Conservation (phyloP, 2,113 vertebrate species). For the Collichthys lucidus region DNA sequence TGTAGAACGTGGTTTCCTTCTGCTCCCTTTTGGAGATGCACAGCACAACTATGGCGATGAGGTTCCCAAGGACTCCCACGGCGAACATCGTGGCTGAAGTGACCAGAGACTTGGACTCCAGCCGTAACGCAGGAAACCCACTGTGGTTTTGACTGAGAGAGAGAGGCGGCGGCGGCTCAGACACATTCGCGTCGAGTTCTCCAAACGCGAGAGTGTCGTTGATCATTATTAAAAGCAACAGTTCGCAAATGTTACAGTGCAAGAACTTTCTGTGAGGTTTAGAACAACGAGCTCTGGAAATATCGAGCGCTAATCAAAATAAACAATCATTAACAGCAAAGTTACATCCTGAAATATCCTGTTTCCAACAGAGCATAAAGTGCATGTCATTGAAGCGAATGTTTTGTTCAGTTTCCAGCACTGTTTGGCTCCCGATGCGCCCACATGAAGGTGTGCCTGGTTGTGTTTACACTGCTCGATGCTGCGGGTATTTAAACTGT, state of each 20-base stretch:
- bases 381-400: not conserved
- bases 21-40: slow-evolving; percentile 85
- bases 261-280: not conserved
- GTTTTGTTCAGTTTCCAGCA: not conserved
- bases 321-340: not conserved
- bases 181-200: slow-evolving; percentile 67
- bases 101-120: slow-evolving; percentile 82
- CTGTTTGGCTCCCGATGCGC: slow-evolving; percentile 7
- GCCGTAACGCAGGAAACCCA: slow-evolving; percentile 66
- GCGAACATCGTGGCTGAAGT: slow-evolving; percentile 86
- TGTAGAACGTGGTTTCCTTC: slow-evolving; percentile 88
- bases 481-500: slow-evolving; percentile 67
- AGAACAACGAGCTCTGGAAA: not conserved
- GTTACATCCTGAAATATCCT: not conserved
- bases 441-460: slow-evolving; percentile 36
- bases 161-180: slow-evolving; percentile 56
- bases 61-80: slow-evolving; percentile 85
- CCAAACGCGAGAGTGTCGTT: slow-evolving; percentile 69
- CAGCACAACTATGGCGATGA: slow-evolving; percentile 85
- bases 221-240: slow-evolving; percentile 52
- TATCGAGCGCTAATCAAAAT: not conserved
- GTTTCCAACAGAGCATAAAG: not conserved
- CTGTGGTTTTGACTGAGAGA: slow-evolving; percentile 60
- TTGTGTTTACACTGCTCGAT: slow-evolving; percentile 29
- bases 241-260: not conserved